A percentile compares a stretch with the other conserved stretches of the same genome.
Conservation (phyloP, 2,888 invertebrate genomes). For the Biston stratarius region DNA sequence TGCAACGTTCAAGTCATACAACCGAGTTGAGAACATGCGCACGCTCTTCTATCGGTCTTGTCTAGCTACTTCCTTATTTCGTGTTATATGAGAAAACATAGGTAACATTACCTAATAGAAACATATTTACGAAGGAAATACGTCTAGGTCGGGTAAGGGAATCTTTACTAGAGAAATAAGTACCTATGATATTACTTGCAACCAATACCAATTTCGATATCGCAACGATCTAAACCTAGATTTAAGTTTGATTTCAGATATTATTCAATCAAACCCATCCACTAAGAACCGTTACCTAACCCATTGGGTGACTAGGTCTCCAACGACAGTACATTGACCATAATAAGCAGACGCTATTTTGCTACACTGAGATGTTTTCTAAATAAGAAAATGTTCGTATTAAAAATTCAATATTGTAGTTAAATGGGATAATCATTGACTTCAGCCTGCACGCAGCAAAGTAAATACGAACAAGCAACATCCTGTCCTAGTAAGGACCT, state of each 20-base stretch:
- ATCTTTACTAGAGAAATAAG: too few species aligned
- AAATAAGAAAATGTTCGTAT: background rate
- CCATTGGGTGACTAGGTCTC: conserved; percentile 2
- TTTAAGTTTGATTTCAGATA: too few species aligned
- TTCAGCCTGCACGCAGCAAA: conserved; percentile 9
- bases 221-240: background rate
- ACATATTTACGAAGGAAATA: background rate
- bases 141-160: too few species aligned
- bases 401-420: background rate
- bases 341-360: conserved; percentile 1
- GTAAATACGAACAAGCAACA: conserved; percentile 16
- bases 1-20: conserved; percentile 42
- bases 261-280: background rate
- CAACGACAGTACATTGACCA: background rate
- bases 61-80: conserved; percentile 39
- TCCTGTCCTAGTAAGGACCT: conserved; percentile 22
- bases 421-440: conserved; percentile 17
- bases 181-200: too few species aligned
- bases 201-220: background rate
- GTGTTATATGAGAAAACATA: conserved; percentile 49
- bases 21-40: conserved; percentile 58
- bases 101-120: background rate
- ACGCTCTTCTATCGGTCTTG: conserved; percentile 55
- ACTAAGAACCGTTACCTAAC: conserved; percentile 2
- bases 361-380: background rate